phyloP scores from a whole-genome alignment of 2,888 invertebrate genomes.

The Rhingia campestris region DNA sequence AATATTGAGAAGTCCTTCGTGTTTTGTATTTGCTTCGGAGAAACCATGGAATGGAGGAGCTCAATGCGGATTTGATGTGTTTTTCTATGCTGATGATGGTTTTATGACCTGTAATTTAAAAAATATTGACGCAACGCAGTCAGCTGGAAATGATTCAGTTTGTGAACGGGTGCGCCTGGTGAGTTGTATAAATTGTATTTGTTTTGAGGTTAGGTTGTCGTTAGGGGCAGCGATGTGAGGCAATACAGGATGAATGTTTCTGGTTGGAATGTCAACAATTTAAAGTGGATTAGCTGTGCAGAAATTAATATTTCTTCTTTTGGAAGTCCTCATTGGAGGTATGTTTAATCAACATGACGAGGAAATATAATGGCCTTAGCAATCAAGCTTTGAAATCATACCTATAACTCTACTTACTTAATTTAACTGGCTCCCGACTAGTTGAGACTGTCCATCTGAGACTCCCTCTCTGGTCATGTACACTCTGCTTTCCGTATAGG shows the following conservation, averaged over 20 bases:
- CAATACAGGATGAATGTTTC: background rate
- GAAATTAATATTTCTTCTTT: no score
- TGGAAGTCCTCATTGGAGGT: no score
- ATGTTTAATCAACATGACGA: no score
- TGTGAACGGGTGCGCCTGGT: conserved; percentile 8
- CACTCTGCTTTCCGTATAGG: no score
- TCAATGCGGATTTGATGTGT: conserved; percentile 59
- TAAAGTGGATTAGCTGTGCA: conserved; percentile 13
- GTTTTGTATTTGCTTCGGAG: conserved; percentile 3
- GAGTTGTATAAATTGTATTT: conserved; percentile 46
- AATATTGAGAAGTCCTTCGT: conserved; percentile 32
- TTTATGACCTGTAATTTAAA: conserved; percentile 63
- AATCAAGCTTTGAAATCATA: no score
- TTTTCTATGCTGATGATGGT: conserved; percentile 60
- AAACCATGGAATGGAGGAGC: conserved; percentile 45
- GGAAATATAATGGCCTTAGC: no score
- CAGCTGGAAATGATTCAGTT: conserved; percentile 21
- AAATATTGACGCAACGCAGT: conserved; percentile 47
- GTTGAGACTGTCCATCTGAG: no score
- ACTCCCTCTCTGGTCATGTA: no score
- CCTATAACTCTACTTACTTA: no score
- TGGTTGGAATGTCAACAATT: conserved; percentile 18
- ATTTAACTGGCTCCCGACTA: no score
- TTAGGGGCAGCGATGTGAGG: background rate
- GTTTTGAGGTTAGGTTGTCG: conserved; percentile 48